Base-by-base conservation (phyloP, 92 coral and sea anemone species). In the Zoanthus sociatus region DNA sequence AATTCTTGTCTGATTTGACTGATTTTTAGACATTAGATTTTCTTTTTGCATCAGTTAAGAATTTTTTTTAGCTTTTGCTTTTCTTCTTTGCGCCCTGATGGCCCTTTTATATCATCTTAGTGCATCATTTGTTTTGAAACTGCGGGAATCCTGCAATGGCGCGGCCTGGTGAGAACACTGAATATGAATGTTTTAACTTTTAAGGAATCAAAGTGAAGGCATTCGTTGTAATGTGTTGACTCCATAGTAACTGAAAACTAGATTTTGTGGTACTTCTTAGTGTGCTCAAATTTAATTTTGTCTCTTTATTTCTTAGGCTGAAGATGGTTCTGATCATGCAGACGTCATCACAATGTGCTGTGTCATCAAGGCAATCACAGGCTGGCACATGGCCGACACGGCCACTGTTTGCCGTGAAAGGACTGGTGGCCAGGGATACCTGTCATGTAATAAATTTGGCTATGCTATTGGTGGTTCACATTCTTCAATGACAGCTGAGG, bases 401-500 rank as follows among this genome's bases (percentile, higher is more conserved):
- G 96, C 92, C 15, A 60, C 96, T 1, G 74, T 90, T 12, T 89
- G 95, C 86, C 98, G 98, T n/a, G 98, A 95, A 82, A 92, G 98
- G 77, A 93, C 96, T 77, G 98, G 98, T 2, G 98, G 98, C 20
- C 98, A 95, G 86, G 98, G 98, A 11, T 95, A 92, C 83, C 94
- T 95, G 47, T 95, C 98, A 44, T 95, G 98, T 45, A 95, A 95
- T 91, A 88, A 91, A 69, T 90, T 89, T 73, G 84, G 84, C 53
- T 83, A 83, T 33, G 94, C 92, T 31, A 87, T 94, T 14, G 96
- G 92, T 71, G 88, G 89, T 30, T 86, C 98, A 17, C 98, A 95
- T 68, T 94, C 96, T 32, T 92, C 96, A 48, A 95, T 95, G 93
- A 95, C 98, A 51, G 98, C 98, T 14, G 98, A 95, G 78, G 98